A percentile compares a stretch with the other conserved stretches of the same genome.
These are phyloP conservation scores for Silurus aristotelis DNA, from an alignment of 2,797 vertebrate species.

Conservation along the genomic window DNA sequence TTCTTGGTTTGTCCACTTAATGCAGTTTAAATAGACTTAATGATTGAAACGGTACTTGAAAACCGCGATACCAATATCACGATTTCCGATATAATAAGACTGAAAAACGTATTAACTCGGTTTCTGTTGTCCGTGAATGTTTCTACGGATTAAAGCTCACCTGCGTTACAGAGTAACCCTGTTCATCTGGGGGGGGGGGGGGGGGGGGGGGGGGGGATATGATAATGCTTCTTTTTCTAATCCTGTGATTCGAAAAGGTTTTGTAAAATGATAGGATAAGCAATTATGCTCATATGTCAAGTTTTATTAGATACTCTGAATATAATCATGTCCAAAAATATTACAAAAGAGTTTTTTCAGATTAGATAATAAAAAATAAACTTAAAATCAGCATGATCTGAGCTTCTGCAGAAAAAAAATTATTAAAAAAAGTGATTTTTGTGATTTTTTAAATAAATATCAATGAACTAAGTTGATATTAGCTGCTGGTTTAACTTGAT, in stretches of 20 bases:
- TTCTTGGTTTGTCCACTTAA: background rate
- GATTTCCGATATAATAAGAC: background rate
- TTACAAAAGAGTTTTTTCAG: too few species aligned
- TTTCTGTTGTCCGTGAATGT: background rate
- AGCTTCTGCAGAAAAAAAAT: background rate
- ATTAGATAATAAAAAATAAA: background rate
- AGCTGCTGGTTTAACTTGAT: background rate
- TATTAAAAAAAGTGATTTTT: too few species aligned
- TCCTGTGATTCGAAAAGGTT: too few species aligned
- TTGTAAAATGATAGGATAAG: too few species aligned
- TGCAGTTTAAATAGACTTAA: background rate
- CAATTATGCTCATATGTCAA: too few species aligned
- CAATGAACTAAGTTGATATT: background rate
- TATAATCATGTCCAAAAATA: background rate
- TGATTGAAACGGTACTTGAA: background rate
- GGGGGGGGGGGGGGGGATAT: too few species aligned
- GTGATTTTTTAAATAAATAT: background rate
- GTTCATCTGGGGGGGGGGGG: too few species aligned
- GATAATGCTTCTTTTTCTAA: too few species aligned
- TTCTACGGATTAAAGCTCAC: too few species aligned
- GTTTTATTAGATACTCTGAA: background rate
- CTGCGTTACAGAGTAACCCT: background rate
- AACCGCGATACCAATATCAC: background rate
- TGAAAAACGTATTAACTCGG: background rate
- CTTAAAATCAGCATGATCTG: background rate